Percentiles rank a stretch among this genome's conserved stretches.
phyloP scores from a whole-genome alignment of 92 coral and sea anemone genomes.

The Siderastrea siderea region DNA sequence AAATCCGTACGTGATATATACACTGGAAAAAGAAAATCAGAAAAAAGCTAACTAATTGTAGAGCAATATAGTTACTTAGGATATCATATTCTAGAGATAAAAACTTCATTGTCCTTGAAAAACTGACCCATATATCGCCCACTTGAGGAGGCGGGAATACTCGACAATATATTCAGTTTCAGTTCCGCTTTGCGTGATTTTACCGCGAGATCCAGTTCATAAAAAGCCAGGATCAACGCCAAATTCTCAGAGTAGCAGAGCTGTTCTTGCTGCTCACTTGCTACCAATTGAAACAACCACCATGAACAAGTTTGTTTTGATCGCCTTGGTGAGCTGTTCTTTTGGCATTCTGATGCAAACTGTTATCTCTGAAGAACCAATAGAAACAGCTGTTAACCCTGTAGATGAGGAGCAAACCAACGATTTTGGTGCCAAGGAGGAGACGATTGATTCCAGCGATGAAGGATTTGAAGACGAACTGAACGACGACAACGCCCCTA shows the following conservation, averaged over 20 bases:
- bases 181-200: not conserved
- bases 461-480: constrained; percentile 4
- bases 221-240: not conserved
- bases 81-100: too few species aligned
- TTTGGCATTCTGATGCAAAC: not conserved
- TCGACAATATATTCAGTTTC: too few species aligned
- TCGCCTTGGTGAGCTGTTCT: constrained; percentile 16
- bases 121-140: too few species aligned
- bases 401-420: not conserved
- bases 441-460: not conserved
- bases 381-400: not conserved
- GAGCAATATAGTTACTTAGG: too few species aligned
- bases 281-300: not conserved
- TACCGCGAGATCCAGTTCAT: not conserved
- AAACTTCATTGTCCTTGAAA: too few species aligned
- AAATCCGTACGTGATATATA: too few species aligned
- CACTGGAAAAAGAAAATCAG: too few species aligned
- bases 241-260: not conserved
- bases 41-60: too few species aligned
- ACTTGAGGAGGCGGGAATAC: too few species aligned
- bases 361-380: constrained; percentile 1
- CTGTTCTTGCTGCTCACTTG: not conserved
- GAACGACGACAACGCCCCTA: not conserved
- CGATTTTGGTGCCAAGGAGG: not conserved
- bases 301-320: constrained; percentile 20